phyloP scores from a whole-genome alignment of 2,888 invertebrate genomes.

The Aphidius colemani region DNA sequence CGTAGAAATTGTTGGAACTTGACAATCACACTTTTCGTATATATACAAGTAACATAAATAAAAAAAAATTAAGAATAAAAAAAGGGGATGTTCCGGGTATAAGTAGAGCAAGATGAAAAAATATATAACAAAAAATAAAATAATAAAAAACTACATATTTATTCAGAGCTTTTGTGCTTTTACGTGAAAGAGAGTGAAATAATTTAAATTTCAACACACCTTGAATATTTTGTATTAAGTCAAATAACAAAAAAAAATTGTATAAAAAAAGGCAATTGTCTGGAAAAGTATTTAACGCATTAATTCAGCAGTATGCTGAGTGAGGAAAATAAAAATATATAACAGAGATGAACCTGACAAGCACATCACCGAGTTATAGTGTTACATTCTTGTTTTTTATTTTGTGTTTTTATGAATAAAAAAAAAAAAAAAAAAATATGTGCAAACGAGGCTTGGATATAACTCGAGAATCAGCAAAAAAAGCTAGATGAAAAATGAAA shows the following conservation, averaged over 20 bases:
- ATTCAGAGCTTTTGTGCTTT: no score
- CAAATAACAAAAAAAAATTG: neutral
- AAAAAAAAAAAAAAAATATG: slow-evolving; percentile 30
- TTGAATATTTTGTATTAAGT: no score
- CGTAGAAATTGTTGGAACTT: slow-evolving; percentile 13
- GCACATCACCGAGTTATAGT: slow-evolving; percentile 15
- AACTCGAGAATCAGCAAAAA: slow-evolving; percentile 27
- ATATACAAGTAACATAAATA: neutral
- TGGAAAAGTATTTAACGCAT: slow-evolving; percentile 18
- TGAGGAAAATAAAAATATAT: neutral
- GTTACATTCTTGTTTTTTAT: slow-evolving; percentile 5
- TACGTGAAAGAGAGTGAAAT: no score
- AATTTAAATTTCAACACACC: no score
- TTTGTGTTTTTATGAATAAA: slow-evolving; percentile 23
- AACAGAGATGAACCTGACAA: slow-evolving; percentile 29
- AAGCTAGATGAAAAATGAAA: slow-evolving; percentile 23
- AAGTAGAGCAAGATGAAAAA: neutral
- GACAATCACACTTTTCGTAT: neutral
- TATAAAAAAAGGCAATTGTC: slow-evolving; percentile 12
- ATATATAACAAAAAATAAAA: neutral
- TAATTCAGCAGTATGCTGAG: slow-evolving; percentile 20
- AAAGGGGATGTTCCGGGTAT: neutral
- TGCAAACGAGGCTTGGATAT: slow-evolving; percentile 22
- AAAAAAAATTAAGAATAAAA: neutral
- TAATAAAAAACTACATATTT: neutral